phyloP scores from a whole-genome alignment of 2,888 invertebrate species.

The Thera britannica region DNA sequence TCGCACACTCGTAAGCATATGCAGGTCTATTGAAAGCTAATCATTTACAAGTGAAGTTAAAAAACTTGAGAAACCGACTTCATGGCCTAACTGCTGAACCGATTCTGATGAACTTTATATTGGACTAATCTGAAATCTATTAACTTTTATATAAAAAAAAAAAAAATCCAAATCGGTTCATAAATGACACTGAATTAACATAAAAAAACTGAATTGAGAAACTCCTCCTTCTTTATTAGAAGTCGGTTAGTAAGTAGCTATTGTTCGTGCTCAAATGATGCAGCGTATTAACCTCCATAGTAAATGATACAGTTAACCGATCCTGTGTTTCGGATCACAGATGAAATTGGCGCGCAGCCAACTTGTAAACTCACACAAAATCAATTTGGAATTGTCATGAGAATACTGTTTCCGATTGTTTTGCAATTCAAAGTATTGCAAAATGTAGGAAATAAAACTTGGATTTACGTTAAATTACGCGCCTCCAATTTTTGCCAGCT shows the following conservation, averaged over 20 bases:
- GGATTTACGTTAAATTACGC: constrained; percentile 14
- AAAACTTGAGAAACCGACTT: too few relatives aligned
- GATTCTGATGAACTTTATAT: too few relatives aligned
- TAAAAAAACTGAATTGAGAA: too few relatives aligned
- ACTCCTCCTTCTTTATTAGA: neutral
- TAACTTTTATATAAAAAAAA: too few relatives aligned
- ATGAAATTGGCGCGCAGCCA: constrained; percentile 21
- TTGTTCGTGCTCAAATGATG: neutral
- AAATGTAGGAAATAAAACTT: constrained; percentile 20
- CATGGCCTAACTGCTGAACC: too few relatives aligned
- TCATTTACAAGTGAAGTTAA: too few relatives aligned
- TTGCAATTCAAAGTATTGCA: constrained; percentile 9
- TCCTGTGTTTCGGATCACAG: constrained; percentile 9
- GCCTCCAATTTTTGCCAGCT: neutral
- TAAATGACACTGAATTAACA: too few relatives aligned
- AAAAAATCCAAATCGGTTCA: too few relatives aligned
- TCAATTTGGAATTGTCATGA: constrained; percentile 16
- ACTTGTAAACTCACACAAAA: constrained; percentile 14
- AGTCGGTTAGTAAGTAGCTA: neutral
- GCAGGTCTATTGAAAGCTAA: too few relatives aligned
- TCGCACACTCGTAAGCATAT: too few relatives aligned
- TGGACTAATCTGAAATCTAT: too few relatives aligned
- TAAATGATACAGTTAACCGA: constrained; percentile 6
- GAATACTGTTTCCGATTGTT: constrained; percentile 3
- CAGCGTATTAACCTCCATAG: neutral